These are phyloP conservation scores for Uria lomvia DNA, from an alignment of 2,113 vertebrate genomes.

Conservation along the genomic window DNA sequence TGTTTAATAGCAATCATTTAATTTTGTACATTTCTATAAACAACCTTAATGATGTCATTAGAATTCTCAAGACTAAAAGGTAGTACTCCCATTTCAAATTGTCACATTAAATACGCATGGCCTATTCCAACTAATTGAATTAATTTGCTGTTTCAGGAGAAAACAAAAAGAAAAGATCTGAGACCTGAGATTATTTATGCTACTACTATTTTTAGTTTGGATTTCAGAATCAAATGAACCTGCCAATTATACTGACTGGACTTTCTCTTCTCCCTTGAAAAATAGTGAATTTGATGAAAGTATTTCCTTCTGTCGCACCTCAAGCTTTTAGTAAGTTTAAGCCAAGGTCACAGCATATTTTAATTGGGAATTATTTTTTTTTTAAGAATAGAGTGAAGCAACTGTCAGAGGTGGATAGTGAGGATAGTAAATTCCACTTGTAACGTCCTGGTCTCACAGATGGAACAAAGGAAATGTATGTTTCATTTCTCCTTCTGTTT, in stretches of 20 bases:
- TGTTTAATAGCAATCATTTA: neutral
- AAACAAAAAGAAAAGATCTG: neutral
- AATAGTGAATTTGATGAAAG: neutral
- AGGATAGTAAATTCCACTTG: neutral
- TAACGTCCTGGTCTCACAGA: neutral
- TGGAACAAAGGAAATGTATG: neutral
- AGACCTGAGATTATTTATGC: neutral
- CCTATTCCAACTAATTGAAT: slow-evolving; percentile 23
- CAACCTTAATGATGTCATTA: neutral
- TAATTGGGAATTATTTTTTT: neutral
- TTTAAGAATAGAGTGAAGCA: neutral
- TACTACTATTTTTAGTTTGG: neutral
- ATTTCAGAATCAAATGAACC: neutral
- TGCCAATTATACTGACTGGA: neutral
- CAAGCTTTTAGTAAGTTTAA: neutral
- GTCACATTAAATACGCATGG: neutral
- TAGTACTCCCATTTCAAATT: neutral
- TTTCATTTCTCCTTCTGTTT: neutral
- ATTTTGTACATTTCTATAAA: neutral
- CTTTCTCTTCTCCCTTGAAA: neutral
- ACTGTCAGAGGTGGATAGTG: neutral
- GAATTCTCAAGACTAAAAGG: slow-evolving; percentile 14
- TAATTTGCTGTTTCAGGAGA: neutral
- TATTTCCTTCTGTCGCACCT: neutral
- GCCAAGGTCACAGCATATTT: neutral